Evolutionary conservation across 2,888 invertebrate genomes (phyloP).

Genomic region (Andrena chrysosceles): DNA sequence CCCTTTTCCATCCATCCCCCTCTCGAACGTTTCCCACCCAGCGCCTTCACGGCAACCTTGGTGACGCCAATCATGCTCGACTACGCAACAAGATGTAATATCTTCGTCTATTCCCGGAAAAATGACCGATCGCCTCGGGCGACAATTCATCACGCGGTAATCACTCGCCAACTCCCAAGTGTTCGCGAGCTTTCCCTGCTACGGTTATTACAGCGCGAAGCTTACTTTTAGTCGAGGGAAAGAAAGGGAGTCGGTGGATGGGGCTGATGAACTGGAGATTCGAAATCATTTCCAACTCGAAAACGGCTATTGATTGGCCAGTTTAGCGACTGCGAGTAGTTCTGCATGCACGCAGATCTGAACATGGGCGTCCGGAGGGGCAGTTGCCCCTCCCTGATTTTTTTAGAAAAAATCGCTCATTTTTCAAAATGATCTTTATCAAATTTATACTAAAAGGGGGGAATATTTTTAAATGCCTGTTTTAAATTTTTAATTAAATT

Average conservation of each 20-base stretch:
- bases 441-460: too few species aligned
- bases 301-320: too few species aligned
- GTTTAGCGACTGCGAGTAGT: too few species aligned
- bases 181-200: constrained; percentile 14
- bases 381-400: too few species aligned
- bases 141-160: constrained; percentile 49
- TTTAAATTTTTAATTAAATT: too few species aligned
- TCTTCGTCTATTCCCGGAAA: constrained; percentile 57
- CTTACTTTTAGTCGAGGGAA: not conserved
- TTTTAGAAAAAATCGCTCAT: too few species aligned
- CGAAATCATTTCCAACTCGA: too few species aligned
- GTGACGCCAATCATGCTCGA: constrained; percentile 66
- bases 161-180: constrained; percentile 25
- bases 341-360: too few species aligned
- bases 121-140: constrained; percentile 56
- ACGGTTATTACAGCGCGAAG: constrained; percentile 19
- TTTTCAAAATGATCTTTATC: too few species aligned
- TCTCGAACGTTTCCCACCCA: constrained; percentile 31
- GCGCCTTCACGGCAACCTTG: constrained; percentile 52
- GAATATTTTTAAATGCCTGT: too few species aligned
- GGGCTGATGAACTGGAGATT: not conserved
- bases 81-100: constrained; percentile 54
- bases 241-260: not conserved
- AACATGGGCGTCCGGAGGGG: too few species aligned
- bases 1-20: constrained; percentile 38